Conservation (phyloP, 2,888 invertebrate species). For the Gibbula magus region DNA sequence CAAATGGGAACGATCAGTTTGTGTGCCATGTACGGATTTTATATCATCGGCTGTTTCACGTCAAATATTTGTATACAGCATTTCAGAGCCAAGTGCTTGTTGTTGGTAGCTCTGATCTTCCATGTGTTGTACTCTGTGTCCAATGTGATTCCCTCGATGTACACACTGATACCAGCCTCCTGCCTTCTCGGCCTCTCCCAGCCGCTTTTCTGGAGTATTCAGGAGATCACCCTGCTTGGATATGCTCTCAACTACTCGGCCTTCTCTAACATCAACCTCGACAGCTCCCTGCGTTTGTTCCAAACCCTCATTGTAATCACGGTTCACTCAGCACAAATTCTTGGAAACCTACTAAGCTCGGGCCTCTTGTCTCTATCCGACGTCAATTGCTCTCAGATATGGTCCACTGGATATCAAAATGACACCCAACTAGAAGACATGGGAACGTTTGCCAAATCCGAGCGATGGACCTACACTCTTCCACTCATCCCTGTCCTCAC, state of each 20-base stretch:
- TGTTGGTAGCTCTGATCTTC: conserved; percentile 61
- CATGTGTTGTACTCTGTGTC: conserved; percentile 65
- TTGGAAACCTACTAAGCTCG: conserved; percentile 64
- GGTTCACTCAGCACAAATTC: conserved; percentile 65
- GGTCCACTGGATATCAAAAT: neutral
- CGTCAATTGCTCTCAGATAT: conserved; percentile 35
- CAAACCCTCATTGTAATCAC: conserved; percentile 65
- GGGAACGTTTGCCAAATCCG: conserved; percentile 14
- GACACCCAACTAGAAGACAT: conserved; percentile 27
- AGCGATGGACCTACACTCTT: conserved; percentile 47
- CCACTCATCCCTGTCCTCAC: conserved; percentile 46
- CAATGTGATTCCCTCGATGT: conserved; percentile 63
- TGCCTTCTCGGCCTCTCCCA: conserved; percentile 64
- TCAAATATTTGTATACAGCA: conserved; percentile 59
- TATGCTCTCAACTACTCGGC: conserved; percentile 65
- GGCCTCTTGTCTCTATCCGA: conserved; percentile 55
- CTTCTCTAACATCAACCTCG: conserved; percentile 55
- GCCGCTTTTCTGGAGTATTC: conserved; percentile 64
- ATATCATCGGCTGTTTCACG: conserved; percentile 61
- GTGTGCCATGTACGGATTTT: conserved; percentile 61
- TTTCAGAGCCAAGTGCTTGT: conserved; percentile 60
- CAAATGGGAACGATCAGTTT: conserved; percentile 61
- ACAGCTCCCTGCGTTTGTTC: conserved; percentile 62
- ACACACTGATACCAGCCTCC: conserved; percentile 60
- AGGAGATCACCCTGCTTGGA: conserved; percentile 62